Evolutionary conservation across 2,113 vertebrate genomes (phyloP).

Genomic region (Bufo bufo): DNA sequence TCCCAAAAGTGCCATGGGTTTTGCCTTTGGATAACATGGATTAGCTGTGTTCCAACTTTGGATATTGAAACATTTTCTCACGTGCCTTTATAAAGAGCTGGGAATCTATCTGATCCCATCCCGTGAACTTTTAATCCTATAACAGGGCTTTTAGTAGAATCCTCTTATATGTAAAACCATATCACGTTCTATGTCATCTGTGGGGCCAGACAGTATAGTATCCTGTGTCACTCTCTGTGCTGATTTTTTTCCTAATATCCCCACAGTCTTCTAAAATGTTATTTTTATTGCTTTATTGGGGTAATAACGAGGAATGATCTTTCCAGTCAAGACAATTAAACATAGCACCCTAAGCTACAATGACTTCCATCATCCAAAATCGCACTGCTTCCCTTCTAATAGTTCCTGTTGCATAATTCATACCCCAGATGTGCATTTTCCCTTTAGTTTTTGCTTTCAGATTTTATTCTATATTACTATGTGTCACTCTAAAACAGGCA

Average conservation of each 20-base stretch:
- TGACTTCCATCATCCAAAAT: neutral
- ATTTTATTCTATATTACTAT: neutral
- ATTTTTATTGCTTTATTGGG: constrained; percentile 65
- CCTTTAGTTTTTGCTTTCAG: neutral
- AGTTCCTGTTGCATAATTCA: constrained; percentile 48
- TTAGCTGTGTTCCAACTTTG: constrained; percentile 65
- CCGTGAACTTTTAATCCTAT: constrained; percentile 84
- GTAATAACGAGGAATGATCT: constrained; percentile 61
- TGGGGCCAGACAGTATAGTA: constrained; percentile 24
- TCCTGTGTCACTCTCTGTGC: neutral
- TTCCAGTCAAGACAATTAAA: constrained; percentile 3
- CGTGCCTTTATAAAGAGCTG: constrained; percentile 76
- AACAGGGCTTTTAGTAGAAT: constrained; percentile 74
- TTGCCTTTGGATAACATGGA: constrained; percentile 60
- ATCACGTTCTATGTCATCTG: constrained; percentile 41
- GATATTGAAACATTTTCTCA: constrained; percentile 74
- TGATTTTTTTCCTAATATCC: constrained; percentile 23
- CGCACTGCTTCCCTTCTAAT: neutral
- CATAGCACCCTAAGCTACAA: constrained; percentile 9
- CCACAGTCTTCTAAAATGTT: constrained; percentile 59
- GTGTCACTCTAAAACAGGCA: too few species aligned
- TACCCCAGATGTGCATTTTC: constrained; percentile 5
- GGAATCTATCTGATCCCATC: constrained; percentile 70
- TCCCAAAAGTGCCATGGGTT: neutral
- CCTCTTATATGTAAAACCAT: constrained; percentile 67